phyloP scores from a whole-genome alignment of 2,888 invertebrate species.

The Tigriopus californicus region DNA sequence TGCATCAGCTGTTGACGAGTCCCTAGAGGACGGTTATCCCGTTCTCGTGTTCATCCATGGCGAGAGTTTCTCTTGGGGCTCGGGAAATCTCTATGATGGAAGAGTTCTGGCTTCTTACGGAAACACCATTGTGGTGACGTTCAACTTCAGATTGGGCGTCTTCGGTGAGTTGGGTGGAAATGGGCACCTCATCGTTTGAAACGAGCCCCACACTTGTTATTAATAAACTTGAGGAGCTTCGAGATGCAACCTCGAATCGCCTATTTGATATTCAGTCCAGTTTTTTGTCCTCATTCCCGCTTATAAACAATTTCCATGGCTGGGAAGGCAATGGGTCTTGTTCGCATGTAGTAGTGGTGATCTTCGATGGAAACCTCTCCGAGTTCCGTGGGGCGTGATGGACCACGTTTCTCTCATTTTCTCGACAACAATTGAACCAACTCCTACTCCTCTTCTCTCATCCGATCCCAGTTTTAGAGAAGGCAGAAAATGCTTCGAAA shows the following conservation, averaged over 20 bases:
- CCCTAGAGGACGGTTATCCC: constrained; percentile 24
- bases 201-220: not conserved
- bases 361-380: too few species aligned
- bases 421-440: too few species aligned
- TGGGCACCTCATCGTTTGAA: not conserved
- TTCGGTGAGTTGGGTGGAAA: constrained; percentile 25
- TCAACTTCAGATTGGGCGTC: constrained; percentile 35
- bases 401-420: too few species aligned
- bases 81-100: constrained; percentile 38
- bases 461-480: too few species aligned
- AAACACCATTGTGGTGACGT: constrained; percentile 34
- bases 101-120: constrained; percentile 35
- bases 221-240: not conserved
- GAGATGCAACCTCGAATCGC: not conserved
- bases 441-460: too few species aligned
- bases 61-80: constrained; percentile 34
- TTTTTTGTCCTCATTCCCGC: not conserved
- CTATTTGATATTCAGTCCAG: not conserved
- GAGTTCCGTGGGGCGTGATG: too few species aligned
- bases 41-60: constrained; percentile 35
- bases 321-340: too few species aligned
- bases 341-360: too few species aligned
- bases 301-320: not conserved
- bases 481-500: too few species aligned
- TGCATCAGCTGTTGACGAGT: not conserved